Evolutionary conservation across 2,888 invertebrate genomes (phyloP).

Genomic region (Brachypalpus laphriformis): DNA sequence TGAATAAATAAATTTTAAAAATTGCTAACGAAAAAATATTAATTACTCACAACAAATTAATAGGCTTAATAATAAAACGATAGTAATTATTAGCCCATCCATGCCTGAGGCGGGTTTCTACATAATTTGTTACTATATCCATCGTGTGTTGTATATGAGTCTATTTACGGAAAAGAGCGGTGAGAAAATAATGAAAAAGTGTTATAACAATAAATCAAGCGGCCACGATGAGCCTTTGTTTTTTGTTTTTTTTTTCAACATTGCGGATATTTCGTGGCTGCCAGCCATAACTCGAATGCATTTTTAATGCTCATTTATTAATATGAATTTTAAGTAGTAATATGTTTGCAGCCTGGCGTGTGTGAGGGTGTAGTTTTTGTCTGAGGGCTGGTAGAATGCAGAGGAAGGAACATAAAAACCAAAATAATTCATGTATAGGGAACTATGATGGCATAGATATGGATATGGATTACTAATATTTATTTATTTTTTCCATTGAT

Average conservation of each 20-base stretch:
- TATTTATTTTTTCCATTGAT: too few species aligned
- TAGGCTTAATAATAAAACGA: slow-evolving; percentile 73
- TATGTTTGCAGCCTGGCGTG: neutral
- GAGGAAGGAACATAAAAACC: too few species aligned
- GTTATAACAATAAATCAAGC: slow-evolving; percentile 58
- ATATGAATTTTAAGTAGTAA: slow-evolving; percentile 44
- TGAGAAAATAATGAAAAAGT: slow-evolving; percentile 31
- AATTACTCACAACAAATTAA: slow-evolving; percentile 73
- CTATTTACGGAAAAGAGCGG: slow-evolving; percentile 4
- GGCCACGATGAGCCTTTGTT: slow-evolving; percentile 48
- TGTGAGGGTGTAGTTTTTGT: neutral
- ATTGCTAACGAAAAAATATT: slow-evolving; percentile 52
- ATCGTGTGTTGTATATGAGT: neutral
- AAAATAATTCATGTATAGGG: too few species aligned
- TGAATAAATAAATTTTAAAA: slow-evolving; percentile 32
- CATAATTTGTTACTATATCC: slow-evolving; percentile 25
- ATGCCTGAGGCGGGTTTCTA: slow-evolving; percentile 18
- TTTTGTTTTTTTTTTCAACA: slow-evolving; percentile 9
- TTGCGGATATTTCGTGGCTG: slow-evolving; percentile 26
- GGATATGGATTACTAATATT: too few species aligned
- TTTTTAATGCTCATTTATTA: slow-evolving; percentile 61
- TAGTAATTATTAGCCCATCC: slow-evolving; percentile 64
- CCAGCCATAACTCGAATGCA: slow-evolving; percentile 42
- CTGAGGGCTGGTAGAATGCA: neutral
- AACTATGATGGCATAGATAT: too few species aligned